Base-by-base conservation (phyloP, 2,888 invertebrate species). In the Polyommatus icarus region DNA sequence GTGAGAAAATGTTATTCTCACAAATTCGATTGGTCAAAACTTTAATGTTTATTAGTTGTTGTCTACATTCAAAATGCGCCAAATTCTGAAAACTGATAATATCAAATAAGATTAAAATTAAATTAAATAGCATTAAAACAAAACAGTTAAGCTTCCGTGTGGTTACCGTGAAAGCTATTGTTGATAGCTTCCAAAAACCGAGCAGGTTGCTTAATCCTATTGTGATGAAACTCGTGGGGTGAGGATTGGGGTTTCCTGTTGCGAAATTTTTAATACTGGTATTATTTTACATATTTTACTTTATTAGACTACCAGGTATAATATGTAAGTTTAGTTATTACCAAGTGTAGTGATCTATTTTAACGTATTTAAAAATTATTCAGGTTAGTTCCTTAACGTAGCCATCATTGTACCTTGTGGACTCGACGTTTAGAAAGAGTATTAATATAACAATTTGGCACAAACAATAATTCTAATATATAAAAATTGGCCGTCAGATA, bases 121-220 rank as follows among this genome's bases (percentile, higher is more conserved):
- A 24, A 61, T 20, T 20, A 61, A 61, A 61, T 24, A 61, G 61
- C 20, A 61, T 24, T 67, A 67, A 29, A 67, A 67, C 67, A 29
- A 29, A 15, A 67, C 67, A 67, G 67, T 67, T 67, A 67, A 67
- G 6, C 67, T 67, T 15, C 67, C 29, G 67, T 67, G 67, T 5
- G 29, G 67, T 67, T 67, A 67, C 67, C 1, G 10, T 67, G 29
- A 67, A 67, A 29, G 67, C 15, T 29, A 67, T 29, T 61, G 24
- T 61, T 59, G 61, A 67, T 15, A 29, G 29, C 29, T 67, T 67
- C 29, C 29, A 4, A 67, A 29, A 29, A 67, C 29, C 29, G 20
- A 61, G 24, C 15, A 29, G 67, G 67, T 29, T 29, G 29, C 12
- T 6, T 29, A 29, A 67, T 67, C 67, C 67, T 5, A 67, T 67